Evolutionary conservation across 2,888 invertebrate species (phyloP).

Genomic region (Carpatolechia fugitivella): DNA sequence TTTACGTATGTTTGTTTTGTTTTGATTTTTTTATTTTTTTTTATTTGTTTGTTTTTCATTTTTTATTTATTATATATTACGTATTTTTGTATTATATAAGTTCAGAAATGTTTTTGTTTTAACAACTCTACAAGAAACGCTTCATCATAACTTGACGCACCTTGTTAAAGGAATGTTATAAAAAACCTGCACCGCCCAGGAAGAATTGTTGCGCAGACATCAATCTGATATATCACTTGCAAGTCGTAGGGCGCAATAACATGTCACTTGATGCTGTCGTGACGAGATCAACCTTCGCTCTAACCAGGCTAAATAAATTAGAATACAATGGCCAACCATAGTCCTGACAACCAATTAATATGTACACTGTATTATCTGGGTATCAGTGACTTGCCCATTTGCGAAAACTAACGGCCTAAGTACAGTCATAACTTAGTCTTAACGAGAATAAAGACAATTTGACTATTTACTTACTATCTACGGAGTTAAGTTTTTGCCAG

Average conservation of each 20-base stretch:
- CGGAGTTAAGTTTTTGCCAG: too few species aligned
- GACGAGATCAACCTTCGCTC: conserved; percentile 65
- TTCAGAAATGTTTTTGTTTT: too few species aligned
- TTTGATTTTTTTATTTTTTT: too few species aligned
- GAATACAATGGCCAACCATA: conserved; percentile 69
- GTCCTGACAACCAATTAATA: conserved; percentile 66
- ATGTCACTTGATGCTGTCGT: conserved; percentile 58
- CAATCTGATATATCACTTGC: conserved; percentile 21
- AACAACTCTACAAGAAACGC: too few species aligned
- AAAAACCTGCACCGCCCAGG: neutral
- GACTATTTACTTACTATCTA: too few species aligned
- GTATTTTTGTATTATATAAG: too few species aligned
- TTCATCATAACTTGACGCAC: neutral
- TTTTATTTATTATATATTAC: too few species aligned
- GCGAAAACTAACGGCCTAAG: neutral
- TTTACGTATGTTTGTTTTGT: too few species aligned
- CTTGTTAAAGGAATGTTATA: neutral
- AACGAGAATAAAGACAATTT: too few species aligned
- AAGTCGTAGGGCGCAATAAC: conserved; percentile 28
- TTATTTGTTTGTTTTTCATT: too few species aligned
- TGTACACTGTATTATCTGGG: conserved; percentile 31
- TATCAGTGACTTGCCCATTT: conserved; percentile 3
- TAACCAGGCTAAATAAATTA: conserved; percentile 65
- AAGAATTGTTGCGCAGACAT: conserved; percentile 17
- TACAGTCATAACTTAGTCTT: neutral